Evolutionary conservation across 2,888 invertebrate genomes (phyloP).

Genomic region (Merodon equestris): DNA sequence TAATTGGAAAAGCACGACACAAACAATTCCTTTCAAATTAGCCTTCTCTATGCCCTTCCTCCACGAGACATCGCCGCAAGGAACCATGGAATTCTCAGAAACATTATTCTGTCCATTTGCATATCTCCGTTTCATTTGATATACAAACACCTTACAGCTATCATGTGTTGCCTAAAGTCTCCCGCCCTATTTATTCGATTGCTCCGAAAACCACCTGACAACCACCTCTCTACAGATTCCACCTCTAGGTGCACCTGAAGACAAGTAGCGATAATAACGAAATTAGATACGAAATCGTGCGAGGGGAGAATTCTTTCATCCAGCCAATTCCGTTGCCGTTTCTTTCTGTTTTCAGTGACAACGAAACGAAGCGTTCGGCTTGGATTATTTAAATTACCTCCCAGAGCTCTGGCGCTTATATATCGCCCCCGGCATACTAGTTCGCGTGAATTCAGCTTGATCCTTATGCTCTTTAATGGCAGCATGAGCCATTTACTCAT

Average conservation of each 20-base stretch:
- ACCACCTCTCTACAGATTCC: constrained; percentile 18
- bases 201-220: constrained; percentile 10
- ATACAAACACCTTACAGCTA: constrained; percentile 52
- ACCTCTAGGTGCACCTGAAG: constrained; percentile 2
- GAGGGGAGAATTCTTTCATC: background rate
- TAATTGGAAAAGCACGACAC: too few relatives aligned
- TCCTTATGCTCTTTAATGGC: too few relatives aligned
- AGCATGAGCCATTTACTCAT: too few relatives aligned
- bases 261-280: constrained; percentile 32
- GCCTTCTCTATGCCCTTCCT: too few relatives aligned
- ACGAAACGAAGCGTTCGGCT: constrained; percentile 43
- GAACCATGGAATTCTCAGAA: constrained; percentile 1
- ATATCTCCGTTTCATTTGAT: constrained; percentile 42
- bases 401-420: background rate
- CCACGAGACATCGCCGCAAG: background rate
- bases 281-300: constrained; percentile 16
- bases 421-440: background rate
- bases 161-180: constrained; percentile 51
- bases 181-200: constrained; percentile 4
- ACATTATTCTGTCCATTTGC: constrained; percentile 48
- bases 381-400: constrained; percentile 61
- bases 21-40: too few relatives aligned
- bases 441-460: background rate
- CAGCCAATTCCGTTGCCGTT: constrained; percentile 13
- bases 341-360: constrained; percentile 9